Base-by-base conservation (phyloP, 1,140 invertebrate genomes). In the Zaprionus ghesquierei region DNA sequence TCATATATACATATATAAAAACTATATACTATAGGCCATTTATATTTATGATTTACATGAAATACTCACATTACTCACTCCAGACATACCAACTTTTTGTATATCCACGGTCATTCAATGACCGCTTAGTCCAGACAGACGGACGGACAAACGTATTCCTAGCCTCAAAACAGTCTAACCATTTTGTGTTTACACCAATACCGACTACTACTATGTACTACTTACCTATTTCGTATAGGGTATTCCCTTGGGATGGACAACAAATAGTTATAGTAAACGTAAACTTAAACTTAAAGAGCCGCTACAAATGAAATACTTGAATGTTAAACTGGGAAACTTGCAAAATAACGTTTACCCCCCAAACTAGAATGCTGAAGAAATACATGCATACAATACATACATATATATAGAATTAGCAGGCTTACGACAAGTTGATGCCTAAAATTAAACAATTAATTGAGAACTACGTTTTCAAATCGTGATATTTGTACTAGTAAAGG, bases 401-500 rank as follows among this genome's bases (percentile, higher is more conserved):
- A n/a, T n/a, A n/a, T n/a, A 64, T 64, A 61, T 65, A 61, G 38
- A 41, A 41, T 35, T 60, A 65, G 18, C 51, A 31, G 63, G 13
- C 59, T 65, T 64, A 58, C 35, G 13, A 54, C 23, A 38, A 60
- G 69, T 54, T 68, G 35, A 72, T 68, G 69, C 63, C 55, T 72
- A 60, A 54, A 66, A 75, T 29, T 60, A 60, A 75, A 59, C n/a
- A 53, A 73, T 54, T 61, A 62, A 74, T 63, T 64, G 61, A 80
- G 66, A 53, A 77, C 68, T 66, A 74, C 68, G 79, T 66, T 78
- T 79, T 58, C 80, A 84, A 85, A 90, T 72, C 87, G 87, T 90
- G 87, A 90, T 90, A 90, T 90, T 90, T 90, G 87, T 90, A 90
- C 79, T 90, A 90, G 87, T 90, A 84, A 90, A 73, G 75, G 69